Evolutionary conservation across 2,888 invertebrate species (phyloP).

Genomic region (Lasioglossum calceatum): DNA sequence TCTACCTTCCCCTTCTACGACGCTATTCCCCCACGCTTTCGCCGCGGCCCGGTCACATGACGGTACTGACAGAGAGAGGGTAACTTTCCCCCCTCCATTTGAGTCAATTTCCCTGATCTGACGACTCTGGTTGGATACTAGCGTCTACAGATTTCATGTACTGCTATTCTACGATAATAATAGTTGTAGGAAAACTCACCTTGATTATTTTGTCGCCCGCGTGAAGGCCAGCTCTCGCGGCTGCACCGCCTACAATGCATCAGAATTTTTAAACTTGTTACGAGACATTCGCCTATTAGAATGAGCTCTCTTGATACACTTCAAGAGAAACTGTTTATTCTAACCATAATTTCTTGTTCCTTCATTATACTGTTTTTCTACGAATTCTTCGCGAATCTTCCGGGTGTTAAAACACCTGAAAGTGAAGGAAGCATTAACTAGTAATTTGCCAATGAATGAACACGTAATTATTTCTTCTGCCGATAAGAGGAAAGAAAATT

Average conservation of each 20-base stretch:
- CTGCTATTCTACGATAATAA: conserved; percentile 26
- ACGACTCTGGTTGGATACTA: not conserved
- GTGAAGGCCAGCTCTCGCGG: conserved; percentile 96
- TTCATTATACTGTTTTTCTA: not conserved
- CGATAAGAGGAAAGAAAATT: not conserved
- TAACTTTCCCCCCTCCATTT: too few species aligned
- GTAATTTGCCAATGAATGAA: not conserved
- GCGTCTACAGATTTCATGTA: not conserved
- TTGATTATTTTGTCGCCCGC: conserved; percentile 97
- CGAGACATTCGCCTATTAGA: conserved; percentile 25
- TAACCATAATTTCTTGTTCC: not conserved
- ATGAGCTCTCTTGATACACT: not conserved
- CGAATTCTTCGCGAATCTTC: conserved; percentile 4
- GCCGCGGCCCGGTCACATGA: too few species aligned
- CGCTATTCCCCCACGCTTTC: too few species aligned
- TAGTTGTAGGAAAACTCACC: conserved; percentile 85
- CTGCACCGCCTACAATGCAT: conserved; percentile 91
- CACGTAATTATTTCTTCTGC: not conserved
- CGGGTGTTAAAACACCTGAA: conserved; percentile 7
- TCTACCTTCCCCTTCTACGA: too few species aligned
- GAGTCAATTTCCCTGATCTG: too few species aligned
- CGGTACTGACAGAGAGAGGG: too few species aligned
- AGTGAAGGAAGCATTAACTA: not conserved
- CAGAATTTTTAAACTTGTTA: conserved; percentile 36
- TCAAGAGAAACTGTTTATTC: not conserved